Conservation (phyloP, 2,113 vertebrate species). For the Microcebus tavaratra region DNA sequence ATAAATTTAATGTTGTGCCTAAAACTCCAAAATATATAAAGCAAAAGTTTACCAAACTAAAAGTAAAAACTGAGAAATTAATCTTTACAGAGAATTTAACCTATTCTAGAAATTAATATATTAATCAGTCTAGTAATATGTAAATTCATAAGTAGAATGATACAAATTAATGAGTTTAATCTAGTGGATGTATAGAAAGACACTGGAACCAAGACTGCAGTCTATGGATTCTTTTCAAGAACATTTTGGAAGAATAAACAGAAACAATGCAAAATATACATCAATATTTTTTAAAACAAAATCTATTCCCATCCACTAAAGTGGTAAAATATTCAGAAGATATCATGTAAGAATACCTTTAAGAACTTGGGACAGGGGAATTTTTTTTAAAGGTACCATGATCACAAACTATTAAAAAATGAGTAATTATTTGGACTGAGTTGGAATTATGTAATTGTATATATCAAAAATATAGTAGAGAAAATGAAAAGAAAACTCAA, state of each 20-base stretch:
- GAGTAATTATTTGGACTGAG: not conserved
- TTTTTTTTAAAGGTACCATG: not conserved
- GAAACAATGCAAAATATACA: not conserved
- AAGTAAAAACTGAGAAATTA: not conserved
- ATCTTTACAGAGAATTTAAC: not conserved
- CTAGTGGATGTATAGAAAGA: not conserved
- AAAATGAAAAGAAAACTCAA: not conserved
- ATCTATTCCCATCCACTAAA: not conserved
- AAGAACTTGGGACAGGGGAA: not conserved
- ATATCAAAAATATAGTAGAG: not conserved
- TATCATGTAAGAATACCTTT: not conserved
- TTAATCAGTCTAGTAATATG: not conserved
- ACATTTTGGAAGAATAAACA: not conserved
- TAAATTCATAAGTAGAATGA: conserved; percentile 14
- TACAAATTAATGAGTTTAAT: not conserved
- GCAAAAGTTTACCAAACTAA: not conserved
- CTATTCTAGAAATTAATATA: not conserved
- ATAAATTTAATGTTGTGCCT: not conserved
- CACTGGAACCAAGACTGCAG: not conserved
- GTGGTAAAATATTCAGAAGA: not conserved
- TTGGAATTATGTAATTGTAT: not conserved
- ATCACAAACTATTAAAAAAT: not conserved
- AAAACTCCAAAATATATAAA: not conserved
- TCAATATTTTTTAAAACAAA: not conserved
- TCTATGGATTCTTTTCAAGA: not conserved